phyloP scores from a whole-genome alignment of 1,140 invertebrate species.

The Melipona quadrifasciata region DNA sequence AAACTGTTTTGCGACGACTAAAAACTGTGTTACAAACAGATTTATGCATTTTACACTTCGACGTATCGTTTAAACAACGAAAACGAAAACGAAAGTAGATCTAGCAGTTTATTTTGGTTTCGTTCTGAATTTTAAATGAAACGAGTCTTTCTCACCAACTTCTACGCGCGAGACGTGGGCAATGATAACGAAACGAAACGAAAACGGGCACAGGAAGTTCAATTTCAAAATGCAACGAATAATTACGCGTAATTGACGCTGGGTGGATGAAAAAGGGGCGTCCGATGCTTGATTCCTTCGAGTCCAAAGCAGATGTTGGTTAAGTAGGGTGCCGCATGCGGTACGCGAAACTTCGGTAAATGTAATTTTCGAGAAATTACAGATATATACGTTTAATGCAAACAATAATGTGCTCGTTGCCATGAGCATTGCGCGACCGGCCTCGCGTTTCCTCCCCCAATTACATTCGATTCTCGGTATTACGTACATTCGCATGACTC shows the following conservation, averaged over 20 bases:
- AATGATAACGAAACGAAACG: too few species aligned
- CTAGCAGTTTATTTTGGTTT: neutral
- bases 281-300: conserved; percentile 27
- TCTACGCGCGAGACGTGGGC: too few species aligned
- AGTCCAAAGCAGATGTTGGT: conserved; percentile 46
- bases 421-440: conserved; percentile 26
- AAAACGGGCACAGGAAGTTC: neutral
- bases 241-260: conserved; percentile 45
- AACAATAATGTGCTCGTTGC: conserved; percentile 40
- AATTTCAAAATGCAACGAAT: conserved; percentile 15
- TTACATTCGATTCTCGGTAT: conserved; percentile 59
- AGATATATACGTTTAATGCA: conserved; percentile 45
- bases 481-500: conserved; percentile 51
- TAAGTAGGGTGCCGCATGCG: conserved; percentile 26
- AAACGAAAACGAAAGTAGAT: neutral
- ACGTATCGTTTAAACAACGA: neutral
- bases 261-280: neutral
- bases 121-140: neutral
- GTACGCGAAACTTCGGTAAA: conserved; percentile 37
- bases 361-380: conserved; percentile 46
- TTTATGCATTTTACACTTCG: neutral
- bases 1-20: neutral
- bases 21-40: neutral
- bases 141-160: neutral
- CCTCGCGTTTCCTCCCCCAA: conserved; percentile 51